Evolutionary conservation across 2,113 vertebrate species (phyloP).

Genomic region (Sula dactylatra): DNA sequence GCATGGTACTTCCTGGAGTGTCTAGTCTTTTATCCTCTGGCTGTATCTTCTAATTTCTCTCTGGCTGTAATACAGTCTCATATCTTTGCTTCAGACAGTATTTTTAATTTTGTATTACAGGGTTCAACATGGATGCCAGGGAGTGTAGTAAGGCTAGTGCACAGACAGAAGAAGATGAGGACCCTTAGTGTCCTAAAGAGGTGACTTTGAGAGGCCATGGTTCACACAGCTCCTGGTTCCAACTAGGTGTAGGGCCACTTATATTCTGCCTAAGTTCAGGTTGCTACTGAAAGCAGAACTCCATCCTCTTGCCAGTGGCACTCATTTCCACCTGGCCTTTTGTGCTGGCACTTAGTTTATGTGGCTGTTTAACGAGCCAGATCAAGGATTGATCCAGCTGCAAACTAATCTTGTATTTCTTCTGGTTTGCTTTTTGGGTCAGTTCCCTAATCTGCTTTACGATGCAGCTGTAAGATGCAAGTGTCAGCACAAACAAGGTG

Average conservation of each 20-base stretch:
- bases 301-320: background rate
- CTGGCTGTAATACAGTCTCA: background rate
- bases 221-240: background rate
- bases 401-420: background rate
- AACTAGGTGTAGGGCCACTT: fast-evolving
- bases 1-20: background rate
- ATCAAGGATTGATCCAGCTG: background rate
- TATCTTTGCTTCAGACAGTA: background rate
- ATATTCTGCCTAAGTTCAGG: background rate
- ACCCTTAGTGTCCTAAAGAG: background rate
- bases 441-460: background rate
- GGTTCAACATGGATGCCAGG: background rate
- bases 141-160: background rate
- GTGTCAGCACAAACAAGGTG: background rate
- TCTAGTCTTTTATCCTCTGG: background rate
- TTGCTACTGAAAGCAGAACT: background rate
- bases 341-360: background rate
- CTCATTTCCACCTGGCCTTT: background rate
- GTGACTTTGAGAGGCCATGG: background rate
- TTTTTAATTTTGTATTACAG: background rate
- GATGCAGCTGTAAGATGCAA: background rate
- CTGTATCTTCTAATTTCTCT: background rate
- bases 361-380: background rate
- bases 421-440: background rate
- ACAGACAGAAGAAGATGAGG: background rate